Evolutionary conservation across 2,888 invertebrate species (phyloP).

Genomic region (Neocrepidodera transversa): DNA sequence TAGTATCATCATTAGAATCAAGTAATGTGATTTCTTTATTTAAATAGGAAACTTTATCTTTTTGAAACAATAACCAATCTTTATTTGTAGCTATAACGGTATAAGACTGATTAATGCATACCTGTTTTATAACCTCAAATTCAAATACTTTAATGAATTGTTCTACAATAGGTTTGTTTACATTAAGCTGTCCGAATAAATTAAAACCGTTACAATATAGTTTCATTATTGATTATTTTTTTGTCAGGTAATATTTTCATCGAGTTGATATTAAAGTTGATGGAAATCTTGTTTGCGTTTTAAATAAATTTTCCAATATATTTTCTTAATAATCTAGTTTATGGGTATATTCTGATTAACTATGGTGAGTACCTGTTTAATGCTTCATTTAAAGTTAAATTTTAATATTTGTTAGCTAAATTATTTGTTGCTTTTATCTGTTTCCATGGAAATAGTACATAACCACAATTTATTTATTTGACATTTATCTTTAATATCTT

Average conservation of each 20-base stretch:
- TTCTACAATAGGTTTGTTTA: slow-evolving; percentile 40
- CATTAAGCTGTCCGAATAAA: slow-evolving; percentile 54
- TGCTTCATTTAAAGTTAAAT: neutral
- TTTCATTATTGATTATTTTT: slow-evolving; percentile 55
- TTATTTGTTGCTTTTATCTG: slow-evolving; percentile 8
- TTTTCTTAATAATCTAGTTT: neutral
- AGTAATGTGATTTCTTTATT: slow-evolving; percentile 37
- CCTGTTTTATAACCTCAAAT: slow-evolving; percentile 42
- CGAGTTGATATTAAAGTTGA: neutral
- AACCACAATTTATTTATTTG: neutral
- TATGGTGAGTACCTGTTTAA: slow-evolving; percentile 2
- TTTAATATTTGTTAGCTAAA: slow-evolving; percentile 1
- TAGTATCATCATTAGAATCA: slow-evolving; percentile 46
- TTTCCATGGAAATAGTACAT: slow-evolving; percentile 5
- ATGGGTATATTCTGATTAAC: neutral
- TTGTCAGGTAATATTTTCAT: slow-evolving; percentile 5
- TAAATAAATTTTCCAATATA: neutral
- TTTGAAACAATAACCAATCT: slow-evolving; percentile 17
- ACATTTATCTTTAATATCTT: neutral
- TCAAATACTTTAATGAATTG: slow-evolving; percentile 42
- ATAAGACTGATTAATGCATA: slow-evolving; percentile 49
- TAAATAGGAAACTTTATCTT: slow-evolving; percentile 17
- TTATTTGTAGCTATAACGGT: slow-evolving; percentile 29
- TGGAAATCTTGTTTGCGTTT: neutral
- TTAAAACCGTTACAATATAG: slow-evolving; percentile 58